Evolutionary conservation across 1,140 invertebrate genomes (phyloP).

Genomic region (Megathymus violae): DNA sequence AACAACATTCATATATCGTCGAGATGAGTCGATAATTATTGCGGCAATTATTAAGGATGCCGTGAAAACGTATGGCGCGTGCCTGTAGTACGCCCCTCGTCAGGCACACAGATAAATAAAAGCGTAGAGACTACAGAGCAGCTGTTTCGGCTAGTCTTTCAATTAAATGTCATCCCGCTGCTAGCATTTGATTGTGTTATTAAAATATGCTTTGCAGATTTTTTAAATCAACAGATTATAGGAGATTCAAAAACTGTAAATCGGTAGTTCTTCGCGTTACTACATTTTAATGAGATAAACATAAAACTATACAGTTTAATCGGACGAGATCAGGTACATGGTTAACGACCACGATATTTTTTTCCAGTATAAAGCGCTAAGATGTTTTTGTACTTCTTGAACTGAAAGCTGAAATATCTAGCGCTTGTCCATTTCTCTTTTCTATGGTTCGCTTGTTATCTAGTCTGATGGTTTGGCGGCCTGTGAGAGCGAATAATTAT

Average conservation of each 20-base stretch:
- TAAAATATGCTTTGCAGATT: no score
- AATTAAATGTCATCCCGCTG: no score
- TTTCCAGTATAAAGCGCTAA: no score
- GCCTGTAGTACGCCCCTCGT: slow-evolving; percentile 8
- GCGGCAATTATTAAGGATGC: slow-evolving; percentile 28
- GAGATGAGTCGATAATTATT: slow-evolving; percentile 36
- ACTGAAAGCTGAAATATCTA: slow-evolving; percentile 23
- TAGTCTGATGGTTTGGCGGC: slow-evolving; percentile 20
- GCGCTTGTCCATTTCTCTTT: slow-evolving; percentile 19
- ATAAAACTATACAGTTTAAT: no score
- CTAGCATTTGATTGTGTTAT: no score
- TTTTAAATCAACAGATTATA: no score
- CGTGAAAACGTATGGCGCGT: slow-evolving; percentile 9
- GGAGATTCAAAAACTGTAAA: no score
- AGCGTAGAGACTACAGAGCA: not conserved
- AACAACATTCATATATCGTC: slow-evolving; percentile 15
- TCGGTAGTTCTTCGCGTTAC: no score
- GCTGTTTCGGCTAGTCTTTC: no score
- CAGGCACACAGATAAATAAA: slow-evolving; percentile 1
- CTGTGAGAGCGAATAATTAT: slow-evolving; percentile 23
- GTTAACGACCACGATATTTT: no score
- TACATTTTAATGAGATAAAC: no score
- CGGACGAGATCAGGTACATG: no score
- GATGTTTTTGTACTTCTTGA: slow-evolving; percentile 3
- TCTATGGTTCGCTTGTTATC: slow-evolving; percentile 24